These are phyloP conservation scores for Helicoverpa assulta DNA, from an alignment of 2,888 invertebrate genomes.

Conservation along the genomic window DNA sequence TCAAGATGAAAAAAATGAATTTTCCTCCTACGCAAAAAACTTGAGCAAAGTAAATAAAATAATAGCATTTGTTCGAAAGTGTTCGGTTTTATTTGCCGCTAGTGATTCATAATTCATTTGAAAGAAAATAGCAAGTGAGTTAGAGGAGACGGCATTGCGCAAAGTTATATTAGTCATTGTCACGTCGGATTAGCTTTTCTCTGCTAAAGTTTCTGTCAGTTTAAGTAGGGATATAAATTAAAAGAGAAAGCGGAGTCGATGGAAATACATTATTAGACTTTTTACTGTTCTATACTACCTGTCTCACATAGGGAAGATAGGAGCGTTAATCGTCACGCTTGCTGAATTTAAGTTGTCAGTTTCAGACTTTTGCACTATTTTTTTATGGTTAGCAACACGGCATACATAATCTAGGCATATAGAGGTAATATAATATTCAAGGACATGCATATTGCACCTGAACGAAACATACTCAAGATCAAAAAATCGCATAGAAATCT, in stretches of 20 bases:
- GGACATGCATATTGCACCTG: too few species aligned
- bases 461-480: too few species aligned
- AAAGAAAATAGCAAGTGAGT: slow-evolving; percentile 48
- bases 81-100: slow-evolving; percentile 6
- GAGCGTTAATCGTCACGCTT: too few species aligned
- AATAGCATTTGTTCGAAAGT: not conserved
- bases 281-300: too few species aligned
- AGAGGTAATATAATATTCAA: too few species aligned
- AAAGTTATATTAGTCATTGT: slow-evolving; percentile 72
- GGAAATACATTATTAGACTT: not conserved
- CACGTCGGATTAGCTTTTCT: slow-evolving; percentile 68
- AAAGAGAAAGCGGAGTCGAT: slow-evolving; percentile 6
- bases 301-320: too few species aligned
- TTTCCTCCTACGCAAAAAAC: not conserved
- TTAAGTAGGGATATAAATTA: slow-evolving; percentile 34
- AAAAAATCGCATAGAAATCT: not conserved
- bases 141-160: slow-evolving; percentile 52
- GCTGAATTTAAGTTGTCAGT: too few species aligned
- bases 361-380: too few species aligned
- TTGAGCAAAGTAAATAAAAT: slow-evolving; percentile 4
- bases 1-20: not conserved
- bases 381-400: too few species aligned
- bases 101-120: slow-evolving; percentile 46
- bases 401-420: too few species aligned
- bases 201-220: slow-evolving; percentile 61